Base-by-base conservation (phyloP, 2,797 vertebrate genomes). In the Chelidonichthys spinosus region DNA sequence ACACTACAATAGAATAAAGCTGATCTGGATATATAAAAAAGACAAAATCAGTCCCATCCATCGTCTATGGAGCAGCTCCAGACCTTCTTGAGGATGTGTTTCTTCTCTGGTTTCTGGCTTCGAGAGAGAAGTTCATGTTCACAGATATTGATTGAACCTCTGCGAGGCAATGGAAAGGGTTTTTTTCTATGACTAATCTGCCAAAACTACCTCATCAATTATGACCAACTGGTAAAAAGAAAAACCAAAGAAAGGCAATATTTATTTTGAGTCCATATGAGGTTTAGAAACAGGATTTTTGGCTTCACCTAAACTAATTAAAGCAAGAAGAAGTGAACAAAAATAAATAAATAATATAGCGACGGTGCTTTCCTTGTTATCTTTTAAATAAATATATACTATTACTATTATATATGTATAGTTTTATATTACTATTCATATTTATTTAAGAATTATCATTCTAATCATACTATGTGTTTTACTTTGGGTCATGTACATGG, bases 191-290 rank as follows among this genome's bases (percentile, higher is more conserved):
- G 25, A 62, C 9, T 69, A 55, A 44, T 64, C 39, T 47, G 50
- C 39, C 14, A 35, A 44, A 72, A 64, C 25, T 5, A 50, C 13
- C 36, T 33, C 1, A 44, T 67, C 25, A 72, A 68, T 43, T 50
- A 72, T 68, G 32, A 72, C 13, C 10, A 14, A 64, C 4, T 54
- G 37, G 50, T 49, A 44, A 66, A 67, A 58, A 4, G 6, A 58
- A 76, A 69, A 39, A 54, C 54, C 59, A 25, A 42, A 43, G 10
- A 55, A 17, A 62, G 47, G 35, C 10, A 64, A 39, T 35, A 17
- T n/a, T n/a, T n/a, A n/a, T n/a, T 3, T 46, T 25, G 40, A 39
- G 44, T 49, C 53, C 18, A 35, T 17, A n/a, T 25, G 0, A 55
- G 7, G 40, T 13, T 37, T 15, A 68, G 52, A 68, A 44, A 63